Percentiles rank a stretch among this genome's conserved stretches.
Conservation (phyloP, 2,113 vertebrate genomes). For the Elgaria multicarinata region DNA sequence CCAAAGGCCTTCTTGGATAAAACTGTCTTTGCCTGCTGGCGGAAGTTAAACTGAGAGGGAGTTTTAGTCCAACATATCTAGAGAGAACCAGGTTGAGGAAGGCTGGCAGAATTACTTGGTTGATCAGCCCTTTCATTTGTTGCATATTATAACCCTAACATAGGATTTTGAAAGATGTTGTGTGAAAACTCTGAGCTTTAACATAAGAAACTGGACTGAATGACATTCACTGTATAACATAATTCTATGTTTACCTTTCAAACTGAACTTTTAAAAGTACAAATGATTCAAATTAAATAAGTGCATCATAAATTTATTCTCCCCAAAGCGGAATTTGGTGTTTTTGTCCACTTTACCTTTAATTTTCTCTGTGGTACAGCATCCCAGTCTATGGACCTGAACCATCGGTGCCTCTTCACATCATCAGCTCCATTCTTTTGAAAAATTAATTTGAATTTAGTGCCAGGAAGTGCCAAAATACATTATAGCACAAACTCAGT, state of each 20-base stretch:
- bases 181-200: not conserved
- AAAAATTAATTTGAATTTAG: slow-evolving; percentile 7
- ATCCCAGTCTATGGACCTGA: slow-evolving; percentile 92
- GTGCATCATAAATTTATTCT: not conserved
- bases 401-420: slow-evolving; percentile 94
- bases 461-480: not conserved
- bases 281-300: not conserved
- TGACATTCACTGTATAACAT: not conserved
- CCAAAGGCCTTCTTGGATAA: too few relatives aligned
- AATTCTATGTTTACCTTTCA: not conserved
- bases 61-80: too few relatives aligned
- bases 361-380: slow-evolving; percentile 86
- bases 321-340: not conserved
- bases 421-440: slow-evolving; percentile 93
- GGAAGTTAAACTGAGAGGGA: too few relatives aligned
- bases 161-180: not conserved
- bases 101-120: not conserved
- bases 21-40: too few relatives aligned
- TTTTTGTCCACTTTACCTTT: slow-evolving; percentile 79
- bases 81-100: too few relatives aligned
- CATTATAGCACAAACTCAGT: not conserved
- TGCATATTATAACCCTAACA: not conserved
- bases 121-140: not conserved
- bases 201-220: not conserved
- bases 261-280: not conserved